phyloP scores from a whole-genome alignment of 2,888 invertebrate genomes.

The Dolichopus griseipennis region DNA sequence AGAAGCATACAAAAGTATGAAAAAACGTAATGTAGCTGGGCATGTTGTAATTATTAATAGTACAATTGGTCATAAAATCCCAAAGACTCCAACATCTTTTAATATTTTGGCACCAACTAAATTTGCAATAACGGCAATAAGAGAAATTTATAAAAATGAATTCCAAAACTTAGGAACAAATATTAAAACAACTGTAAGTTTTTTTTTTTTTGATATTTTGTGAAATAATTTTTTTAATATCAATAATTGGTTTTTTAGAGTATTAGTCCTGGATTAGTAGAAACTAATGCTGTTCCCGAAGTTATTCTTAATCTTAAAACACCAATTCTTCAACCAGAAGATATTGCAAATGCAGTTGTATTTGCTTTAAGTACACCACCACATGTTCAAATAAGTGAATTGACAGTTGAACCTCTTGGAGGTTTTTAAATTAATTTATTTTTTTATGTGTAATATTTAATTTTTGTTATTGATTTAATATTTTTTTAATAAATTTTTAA shows the following conservation, averaged over 20 bases:
- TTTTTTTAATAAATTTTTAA: too few species aligned
- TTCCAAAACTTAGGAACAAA: conserved; percentile 27
- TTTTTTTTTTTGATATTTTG: conserved; percentile 12
- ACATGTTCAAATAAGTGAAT: conserved; percentile 14
- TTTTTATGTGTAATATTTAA: neutral
- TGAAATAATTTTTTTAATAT: too few species aligned
- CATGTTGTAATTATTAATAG: conserved; percentile 46
- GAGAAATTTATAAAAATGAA: conserved; percentile 32
- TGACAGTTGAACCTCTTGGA: neutral
- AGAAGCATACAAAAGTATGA: conserved; percentile 47
- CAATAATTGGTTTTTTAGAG: neutral
- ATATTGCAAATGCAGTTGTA: conserved; percentile 20
- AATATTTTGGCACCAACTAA: conserved; percentile 38
- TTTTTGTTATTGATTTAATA: neutral
- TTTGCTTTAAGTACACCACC: conserved; percentile 20
- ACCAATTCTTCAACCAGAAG: conserved; percentile 18
- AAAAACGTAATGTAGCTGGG: conserved; percentile 41
- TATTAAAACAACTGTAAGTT: conserved; percentile 29
- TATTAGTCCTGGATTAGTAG: neutral
- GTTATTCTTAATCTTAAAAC: conserved; percentile 13
- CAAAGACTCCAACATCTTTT: conserved; percentile 24
- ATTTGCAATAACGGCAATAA: conserved; percentile 36
- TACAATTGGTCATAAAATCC: conserved; percentile 33
- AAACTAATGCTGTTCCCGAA: conserved; percentile 29
- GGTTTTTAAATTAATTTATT: neutral